These are phyloP conservation scores for Etia nguti DNA, from an alignment of 2,113 vertebrate species.

Conservation along the genomic window DNA sequence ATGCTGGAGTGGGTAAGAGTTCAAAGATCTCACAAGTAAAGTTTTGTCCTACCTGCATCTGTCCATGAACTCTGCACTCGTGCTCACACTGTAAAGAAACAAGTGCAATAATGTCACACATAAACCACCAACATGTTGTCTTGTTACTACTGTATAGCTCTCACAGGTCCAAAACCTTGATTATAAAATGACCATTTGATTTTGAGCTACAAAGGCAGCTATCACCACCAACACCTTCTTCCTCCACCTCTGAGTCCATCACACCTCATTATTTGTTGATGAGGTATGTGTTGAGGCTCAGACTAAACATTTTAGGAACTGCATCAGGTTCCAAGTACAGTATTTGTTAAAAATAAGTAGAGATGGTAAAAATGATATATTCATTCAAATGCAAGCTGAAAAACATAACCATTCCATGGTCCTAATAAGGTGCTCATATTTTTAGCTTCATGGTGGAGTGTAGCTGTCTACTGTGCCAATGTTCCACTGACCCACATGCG, in stretches of 20 bases:
- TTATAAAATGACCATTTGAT: not conserved
- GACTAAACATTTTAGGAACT: not conserved
- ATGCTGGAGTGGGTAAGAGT: not conserved
- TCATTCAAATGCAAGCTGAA: not conserved
- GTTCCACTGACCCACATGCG: conserved; percentile 25
- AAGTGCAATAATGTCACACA: not conserved
- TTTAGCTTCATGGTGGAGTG: not conserved
- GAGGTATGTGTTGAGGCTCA: not conserved
- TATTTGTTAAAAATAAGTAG: not conserved
- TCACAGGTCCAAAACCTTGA: not conserved
- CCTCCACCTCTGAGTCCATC: not conserved
- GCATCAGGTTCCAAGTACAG: not conserved
- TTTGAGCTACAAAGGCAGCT: not conserved
- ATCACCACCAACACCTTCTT: not conserved
- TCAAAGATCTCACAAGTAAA: not conserved
- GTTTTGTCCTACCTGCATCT: conserved; percentile 14
- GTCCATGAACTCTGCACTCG: not conserved
- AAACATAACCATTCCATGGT: not conserved
- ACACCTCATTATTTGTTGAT: not conserved
- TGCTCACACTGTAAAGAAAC: not conserved
- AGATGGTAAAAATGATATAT: not conserved
- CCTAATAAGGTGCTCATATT: not conserved
- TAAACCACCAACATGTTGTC: not conserved
- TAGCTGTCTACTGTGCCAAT: not conserved
- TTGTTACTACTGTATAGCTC: not conserved